Percentiles rank a stretch among this genome's conserved stretches.
Conservation (phyloP, 2,113 vertebrate genomes). For the Megaceryle maxima region DNA sequence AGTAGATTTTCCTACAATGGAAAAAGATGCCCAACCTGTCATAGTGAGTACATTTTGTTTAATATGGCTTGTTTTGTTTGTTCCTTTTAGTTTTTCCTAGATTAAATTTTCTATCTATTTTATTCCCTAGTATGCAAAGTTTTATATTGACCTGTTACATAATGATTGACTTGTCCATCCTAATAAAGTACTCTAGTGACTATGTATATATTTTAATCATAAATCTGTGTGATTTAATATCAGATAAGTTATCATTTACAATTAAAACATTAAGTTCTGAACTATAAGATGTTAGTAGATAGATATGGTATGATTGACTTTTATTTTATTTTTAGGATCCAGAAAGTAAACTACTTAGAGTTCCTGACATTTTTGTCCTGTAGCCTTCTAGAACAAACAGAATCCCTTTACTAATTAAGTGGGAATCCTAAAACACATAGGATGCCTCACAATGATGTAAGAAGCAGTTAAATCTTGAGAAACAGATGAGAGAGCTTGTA, state of each 20-base stretch:
- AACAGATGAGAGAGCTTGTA: background rate
- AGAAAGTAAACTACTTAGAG: background rate
- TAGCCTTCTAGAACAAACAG: background rate
- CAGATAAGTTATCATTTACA: background rate
- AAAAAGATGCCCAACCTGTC: conserved; percentile 92
- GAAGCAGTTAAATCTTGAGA: background rate
- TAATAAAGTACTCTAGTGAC: background rate
- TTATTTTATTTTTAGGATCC: background rate
- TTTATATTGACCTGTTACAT: conserved; percentile 13
- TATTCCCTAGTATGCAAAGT: background rate
- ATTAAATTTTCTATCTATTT: background rate
- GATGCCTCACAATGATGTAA: background rate
- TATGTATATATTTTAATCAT: background rate
- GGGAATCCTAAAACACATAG: background rate
- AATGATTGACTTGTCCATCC: background rate
- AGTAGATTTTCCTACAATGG: conserved; percentile 94
- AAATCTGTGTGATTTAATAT: background rate
- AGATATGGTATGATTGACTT: background rate
- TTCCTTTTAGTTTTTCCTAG: background rate
- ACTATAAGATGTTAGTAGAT: background rate
- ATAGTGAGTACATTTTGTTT: conserved; percentile 85
- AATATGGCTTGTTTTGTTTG: conserved; percentile 21
- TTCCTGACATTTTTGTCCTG: background rate
- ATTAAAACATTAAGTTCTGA: background rate
- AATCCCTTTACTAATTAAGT: background rate